A percentile compares a stretch with the other conserved stretches of the same genome.
phyloP scores from a whole-genome alignment of 2,888 invertebrate genomes.

The Ernsta delagoae region DNA sequence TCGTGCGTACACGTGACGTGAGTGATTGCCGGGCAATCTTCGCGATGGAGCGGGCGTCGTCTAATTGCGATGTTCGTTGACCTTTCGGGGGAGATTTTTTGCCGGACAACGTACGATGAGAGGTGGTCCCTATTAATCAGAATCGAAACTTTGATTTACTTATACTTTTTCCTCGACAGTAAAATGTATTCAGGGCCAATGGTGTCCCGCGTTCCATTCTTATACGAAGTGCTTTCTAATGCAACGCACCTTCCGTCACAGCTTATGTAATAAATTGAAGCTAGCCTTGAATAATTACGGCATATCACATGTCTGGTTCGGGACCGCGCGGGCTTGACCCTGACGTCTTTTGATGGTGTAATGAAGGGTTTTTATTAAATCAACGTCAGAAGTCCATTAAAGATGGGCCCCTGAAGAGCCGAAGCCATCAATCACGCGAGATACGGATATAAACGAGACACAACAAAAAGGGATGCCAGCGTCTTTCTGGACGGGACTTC shows the following conservation, averaged over 20 bases:
- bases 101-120: conserved; percentile 38
- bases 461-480: conserved; percentile 48
- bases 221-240: conserved; percentile 41
- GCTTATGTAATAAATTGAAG: conserved; percentile 44
- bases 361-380: conserved; percentile 84
- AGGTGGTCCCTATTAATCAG: conserved; percentile 61
- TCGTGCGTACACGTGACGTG: conserved; percentile 52
- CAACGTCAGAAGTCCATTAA: conserved; percentile 82
- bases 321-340: conserved; percentile 48
- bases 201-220: conserved; percentile 12
- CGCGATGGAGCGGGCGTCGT: conserved; percentile 45
- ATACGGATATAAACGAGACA: conserved; percentile 59
- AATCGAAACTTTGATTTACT: conserved; percentile 43
- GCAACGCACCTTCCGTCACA: conserved; percentile 26
- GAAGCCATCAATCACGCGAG: conserved; percentile 72
- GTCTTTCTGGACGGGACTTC: conserved; percentile 38
- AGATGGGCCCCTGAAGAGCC: conserved; percentile 58
- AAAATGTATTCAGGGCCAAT: conserved; percentile 3
- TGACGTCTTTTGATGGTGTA: conserved; percentile 65
- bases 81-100: conserved; percentile 52
- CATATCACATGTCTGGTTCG: conserved; percentile 37
- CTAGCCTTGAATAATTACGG: conserved; percentile 50
- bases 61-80: conserved; percentile 67
- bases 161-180: conserved; percentile 13
- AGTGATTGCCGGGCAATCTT: conserved; percentile 55